Evolutionary conservation across 2,797 vertebrate genomes (phyloP).

Genomic region (Artibeus lituratus): DNA sequence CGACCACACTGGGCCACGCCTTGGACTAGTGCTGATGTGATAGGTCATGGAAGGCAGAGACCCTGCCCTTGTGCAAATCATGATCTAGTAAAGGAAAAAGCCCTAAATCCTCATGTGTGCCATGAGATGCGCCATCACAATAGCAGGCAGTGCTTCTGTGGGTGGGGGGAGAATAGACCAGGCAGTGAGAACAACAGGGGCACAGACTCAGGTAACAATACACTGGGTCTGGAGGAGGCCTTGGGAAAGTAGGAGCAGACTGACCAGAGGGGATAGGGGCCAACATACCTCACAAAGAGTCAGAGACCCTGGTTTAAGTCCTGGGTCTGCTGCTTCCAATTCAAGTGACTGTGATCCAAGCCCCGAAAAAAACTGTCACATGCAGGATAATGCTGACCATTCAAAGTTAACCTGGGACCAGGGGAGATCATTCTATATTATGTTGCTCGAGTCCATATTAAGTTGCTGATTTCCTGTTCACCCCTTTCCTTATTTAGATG

Average conservation of each 20-base stretch:
- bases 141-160: background rate
- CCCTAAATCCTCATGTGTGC: background rate
- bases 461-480: background rate
- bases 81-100: background rate
- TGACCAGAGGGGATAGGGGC: background rate
- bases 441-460: background rate
- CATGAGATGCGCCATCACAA: background rate
- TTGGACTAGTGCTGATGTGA: background rate
- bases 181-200: background rate
- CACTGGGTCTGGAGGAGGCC: background rate
- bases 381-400: background rate
- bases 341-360: background rate
- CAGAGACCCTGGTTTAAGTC: background rate
- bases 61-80: background rate
- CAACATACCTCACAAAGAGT: background rate
- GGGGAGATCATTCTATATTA: background rate
- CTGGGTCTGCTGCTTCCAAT: background rate
- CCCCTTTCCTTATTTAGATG: background rate
- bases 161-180: rapidly evolving
- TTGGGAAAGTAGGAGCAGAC: background rate
- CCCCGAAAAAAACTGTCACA: background rate
- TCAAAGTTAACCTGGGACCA: background rate
- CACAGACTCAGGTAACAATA: background rate
- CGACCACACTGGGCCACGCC: background rate
- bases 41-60: background rate